phyloP scores from a whole-genome alignment of 2,113 vertebrate genomes.

The Empidonax traillii region DNA sequence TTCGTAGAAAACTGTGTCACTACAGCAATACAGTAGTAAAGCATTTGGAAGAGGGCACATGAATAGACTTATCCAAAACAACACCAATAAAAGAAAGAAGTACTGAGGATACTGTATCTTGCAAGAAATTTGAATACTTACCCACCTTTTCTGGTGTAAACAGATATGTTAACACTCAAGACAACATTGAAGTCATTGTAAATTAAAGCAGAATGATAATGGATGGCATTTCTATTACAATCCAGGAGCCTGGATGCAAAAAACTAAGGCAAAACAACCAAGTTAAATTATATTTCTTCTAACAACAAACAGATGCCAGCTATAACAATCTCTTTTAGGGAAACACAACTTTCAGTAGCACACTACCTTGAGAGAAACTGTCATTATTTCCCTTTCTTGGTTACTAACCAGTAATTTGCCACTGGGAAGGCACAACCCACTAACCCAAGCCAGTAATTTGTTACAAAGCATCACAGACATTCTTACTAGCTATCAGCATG shows the following conservation, averaged over 20 bases:
- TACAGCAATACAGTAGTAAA: background rate
- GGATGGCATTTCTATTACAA: background rate
- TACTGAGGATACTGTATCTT: background rate
- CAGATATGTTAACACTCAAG: background rate
- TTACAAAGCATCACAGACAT: background rate
- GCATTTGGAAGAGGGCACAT: background rate
- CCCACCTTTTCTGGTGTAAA: background rate
- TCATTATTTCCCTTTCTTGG: background rate
- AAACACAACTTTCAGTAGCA: background rate
- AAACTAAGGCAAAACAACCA: background rate
- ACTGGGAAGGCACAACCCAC: background rate
- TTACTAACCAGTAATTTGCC: constrained; percentile 30
- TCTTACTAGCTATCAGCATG: background rate
- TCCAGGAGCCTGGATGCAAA: background rate
- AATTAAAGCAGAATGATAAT: background rate
- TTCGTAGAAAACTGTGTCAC: background rate
- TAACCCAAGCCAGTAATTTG: constrained; percentile 27
- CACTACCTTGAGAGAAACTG: background rate
- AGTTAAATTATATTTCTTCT: background rate
- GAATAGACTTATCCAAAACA: background rate
- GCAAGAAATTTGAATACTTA: background rate
- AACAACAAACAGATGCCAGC: background rate
- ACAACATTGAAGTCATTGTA: background rate
- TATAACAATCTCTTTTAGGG: background rate
- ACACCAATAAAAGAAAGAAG: background rate